Base-by-base conservation (phyloP, 2,113 vertebrate species). In the Tylochromis polylepis region DNA sequence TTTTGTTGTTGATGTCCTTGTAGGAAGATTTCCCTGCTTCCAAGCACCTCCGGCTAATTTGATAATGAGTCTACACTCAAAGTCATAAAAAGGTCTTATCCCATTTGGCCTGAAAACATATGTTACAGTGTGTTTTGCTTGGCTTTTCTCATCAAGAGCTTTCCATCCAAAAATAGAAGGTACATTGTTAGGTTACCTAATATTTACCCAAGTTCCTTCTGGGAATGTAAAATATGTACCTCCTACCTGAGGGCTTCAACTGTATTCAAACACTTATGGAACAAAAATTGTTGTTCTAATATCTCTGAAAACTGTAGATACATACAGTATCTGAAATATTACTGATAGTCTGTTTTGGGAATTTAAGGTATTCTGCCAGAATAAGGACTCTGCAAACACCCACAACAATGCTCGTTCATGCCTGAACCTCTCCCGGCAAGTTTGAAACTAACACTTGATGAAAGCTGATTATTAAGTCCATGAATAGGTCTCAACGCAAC, bases 391-490 rank as follows among this genome's bases (percentile, higher is more conserved):
- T 75, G 70, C 70, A 77, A 77, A 77, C 43, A n/a, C 43, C 24
- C 58, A 72, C 78, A 81, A 83, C 55, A 65, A 85, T 29, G 15
- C 58, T 36, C 22, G 77, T 36, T 62, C 31, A 36, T 75, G 41
- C 20, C 38, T 58, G 79, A 88, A 62, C 75, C 87, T 88, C 87
- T 38, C 8, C 77, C 75, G 77, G 87, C 80, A 88, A 29, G 4
- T 91, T 84, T 87, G 79, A 85, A 59, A 88, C 81, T 38, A 87
- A 91, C 84, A 18, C 59, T 90, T 87, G 89, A 91, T 93, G 91
- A 92, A 62, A 84, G 92, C 91, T 88, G 89, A 93, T 93, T 93
- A 93, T 91, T 88, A 87, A 80, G 80, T 90, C 83, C 83, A 87
- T 85, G 78, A 92, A 91, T 84, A 87, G 84, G 89, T 85, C 82